Evolutionary conservation across 2,888 invertebrate species (phyloP), one percentile per base, ranked within the genome.

Genomic region (Entomobrya multifasciata): DNA sequence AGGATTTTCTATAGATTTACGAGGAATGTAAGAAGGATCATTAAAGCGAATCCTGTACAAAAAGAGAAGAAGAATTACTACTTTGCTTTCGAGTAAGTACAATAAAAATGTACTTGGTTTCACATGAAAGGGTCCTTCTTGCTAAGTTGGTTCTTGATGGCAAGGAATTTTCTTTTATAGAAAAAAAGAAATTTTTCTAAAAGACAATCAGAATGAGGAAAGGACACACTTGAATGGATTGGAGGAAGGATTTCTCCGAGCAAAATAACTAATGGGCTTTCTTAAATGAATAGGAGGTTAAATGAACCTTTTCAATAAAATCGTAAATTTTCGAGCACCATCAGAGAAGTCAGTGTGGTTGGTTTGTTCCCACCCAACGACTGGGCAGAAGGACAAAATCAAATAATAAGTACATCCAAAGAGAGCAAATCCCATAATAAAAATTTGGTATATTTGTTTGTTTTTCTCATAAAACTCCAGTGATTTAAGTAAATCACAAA

Each of bases 261-360:
- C 25, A 22, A 49, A 49, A 49, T 47, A 70, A 70, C 41, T 22
- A 67, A 70, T 44, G 47, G n/a, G 25, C 25, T 70, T 70, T 70
- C 49, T 20, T 49, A 70, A 52, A 74, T 74, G 55, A 74, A 74
- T 30, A 17, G 55, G 17, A 70, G 49, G 62, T 60, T 82, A 82
- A 72, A 82, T 82, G 72, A 82, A 72, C 72, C 82, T 62, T 55
- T 74, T 74, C 81, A 60, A 41, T 74, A 44, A 47, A 72, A 72
- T 82, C 72, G 74, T 82, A 74, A 82, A 82, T 82, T 57, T 74
- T 74, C 74, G 55, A 36, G 17, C n/a, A 49, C 17, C 4, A n/a
- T 25, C n/a, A 15, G 36, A n/a, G n/a, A n/a, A n/a, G n/a, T n/a
- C n/a, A n/a, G n/a, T n/a, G n/a, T n/a, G n/a, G n/a, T n/a, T n/a